Evolutionary conservation across 2,113 vertebrate species (phyloP), one percentile per base, ranked within the genome.

Genomic region (Dipodomys ordii): DNA sequence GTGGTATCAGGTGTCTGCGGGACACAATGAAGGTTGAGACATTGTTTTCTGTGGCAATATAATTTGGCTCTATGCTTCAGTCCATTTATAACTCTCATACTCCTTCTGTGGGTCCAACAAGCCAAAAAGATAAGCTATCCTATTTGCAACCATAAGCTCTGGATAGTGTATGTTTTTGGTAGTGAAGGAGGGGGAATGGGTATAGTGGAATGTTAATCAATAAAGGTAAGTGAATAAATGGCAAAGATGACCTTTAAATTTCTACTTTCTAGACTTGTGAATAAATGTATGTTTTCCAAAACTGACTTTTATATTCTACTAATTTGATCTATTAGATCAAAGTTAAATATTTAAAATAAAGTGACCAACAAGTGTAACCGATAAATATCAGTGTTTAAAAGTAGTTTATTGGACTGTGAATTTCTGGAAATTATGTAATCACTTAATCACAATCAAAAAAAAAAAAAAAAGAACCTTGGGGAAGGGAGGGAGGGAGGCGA

Each of bases 231-330:
- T 93, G 77, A 93, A 64, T 67, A 81, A 91, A 80, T 0, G 76
- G 71, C 35, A 5, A 76, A 82, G 27, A 79, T 60, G 4, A 88
- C 81, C 27, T 73, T 72, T 88, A 90, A 92, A 90, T n/a, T 92
- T 87, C 72, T 90, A 62, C 28, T 72, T 90, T 87, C 78, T 53
- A 83, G 39, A 18, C 18, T 86, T 91, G 28, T 73, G 9, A 65
- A 94, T 49, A 86, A 79, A 62, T 20, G 39, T 27, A 79, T 65
- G 83, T 78, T 73, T 96, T 94, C 74, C 39, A 74, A 95, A 91
- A 80, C 69, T 92, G 90, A 68, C 23, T 94, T 98, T 98, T 97
- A 96, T 88, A 97, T 95, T 94, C 83, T 94, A 97, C 95, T 98
- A 97, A 69, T 92, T 97, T 96, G 81, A 82, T 72, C 64, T 13